Conservation (phyloP, 2,797 vertebrate genomes). For the Gallinago nigripennis region DNA sequence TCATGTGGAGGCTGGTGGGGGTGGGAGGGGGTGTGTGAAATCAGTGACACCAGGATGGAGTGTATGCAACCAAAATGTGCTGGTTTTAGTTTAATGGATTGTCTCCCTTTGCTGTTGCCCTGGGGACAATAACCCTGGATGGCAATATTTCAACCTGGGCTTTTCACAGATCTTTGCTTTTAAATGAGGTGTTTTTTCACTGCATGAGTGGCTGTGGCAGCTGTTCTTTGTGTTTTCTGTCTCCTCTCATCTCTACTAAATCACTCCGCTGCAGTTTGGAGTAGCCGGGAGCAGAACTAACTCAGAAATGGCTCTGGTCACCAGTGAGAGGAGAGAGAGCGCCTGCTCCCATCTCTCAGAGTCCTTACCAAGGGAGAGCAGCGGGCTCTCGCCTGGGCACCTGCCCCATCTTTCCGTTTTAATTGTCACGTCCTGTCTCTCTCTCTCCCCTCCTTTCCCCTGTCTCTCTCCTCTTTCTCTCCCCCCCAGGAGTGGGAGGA, state of each 20-base stretch:
- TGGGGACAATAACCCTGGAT: constrained; percentile 66
- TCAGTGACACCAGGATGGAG: constrained; percentile 19
- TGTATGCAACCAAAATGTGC: constrained; percentile 50
- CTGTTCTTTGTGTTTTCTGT: constrained; percentile 74
- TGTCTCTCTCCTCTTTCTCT: not conserved
- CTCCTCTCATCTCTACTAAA: constrained; percentile 75
- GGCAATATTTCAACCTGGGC: constrained; percentile 74
- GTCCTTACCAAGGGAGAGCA: constrained; percentile 25
- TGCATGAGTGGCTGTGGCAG: constrained; percentile 78
- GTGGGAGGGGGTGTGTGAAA: not conserved
- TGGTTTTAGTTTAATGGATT: constrained; percentile 80
- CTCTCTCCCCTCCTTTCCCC: not conserved
- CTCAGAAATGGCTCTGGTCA: constrained; percentile 58
- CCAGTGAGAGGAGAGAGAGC: constrained; percentile 29
- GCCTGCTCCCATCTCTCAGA: constrained; percentile 32
- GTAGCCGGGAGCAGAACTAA: constrained; percentile 64
- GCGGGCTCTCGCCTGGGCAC: not conserved
- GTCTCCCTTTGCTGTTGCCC: constrained; percentile 65
- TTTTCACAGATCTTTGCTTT: constrained; percentile 76
- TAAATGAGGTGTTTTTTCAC: constrained; percentile 76
- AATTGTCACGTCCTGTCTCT: constrained; percentile 17
- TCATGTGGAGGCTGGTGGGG: not conserved
- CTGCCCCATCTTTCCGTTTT: not conserved
- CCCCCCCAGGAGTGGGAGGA: constrained; percentile 25
- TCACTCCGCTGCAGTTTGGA: constrained; percentile 70